Base-by-base conservation (phyloP, 2,888 invertebrate species). In the Nymphalis polychloros region DNA sequence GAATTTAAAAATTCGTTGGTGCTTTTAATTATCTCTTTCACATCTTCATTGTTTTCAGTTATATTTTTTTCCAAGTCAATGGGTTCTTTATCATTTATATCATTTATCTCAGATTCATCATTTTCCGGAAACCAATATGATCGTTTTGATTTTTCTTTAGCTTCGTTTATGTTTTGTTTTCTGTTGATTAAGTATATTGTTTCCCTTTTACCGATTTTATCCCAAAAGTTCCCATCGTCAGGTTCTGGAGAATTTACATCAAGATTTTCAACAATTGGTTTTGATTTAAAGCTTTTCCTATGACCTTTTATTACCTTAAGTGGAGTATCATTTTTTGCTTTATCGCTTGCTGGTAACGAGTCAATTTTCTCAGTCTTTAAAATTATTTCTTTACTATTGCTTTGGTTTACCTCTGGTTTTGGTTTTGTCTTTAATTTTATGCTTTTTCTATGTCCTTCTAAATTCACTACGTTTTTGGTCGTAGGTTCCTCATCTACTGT, bases 131-230 rank as follows among this genome's bases (percentile, higher is more conserved):
- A 85, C 92, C 91, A 92, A 79, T 83, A 87, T 59, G 88, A 70
- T 16, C 85, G 83, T 76, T 85, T 84, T 48, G 81, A 77, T 72
- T 87, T 84, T 76, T 90, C 87, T 75, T 83, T 88, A 17, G 80
- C 81, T 71, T 93, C 93, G 41, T 87, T 83, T 57, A 94, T 75
- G 57, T 87, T 82, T 82, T 94, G 89, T 78, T 93, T 94, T 70
- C 94, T 91, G 77, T 94, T 93, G 64, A 86, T 85, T 79, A 94
- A 92, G 78, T 94, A 94, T 53, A 95, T 85, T n/a, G 95, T 94
- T 84, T 95, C 95, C 70, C 95, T 86, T 74, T 94, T 93, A 6
- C 94, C 95, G 71, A 95, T 94, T 85, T 92, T 93, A 35, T 93
- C 93, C 95, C 95, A 95, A 86, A 95, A 95, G 79, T 95, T 94